Base-by-base conservation (phyloP, 2,113 vertebrate genomes). In the Scolopax mira region DNA sequence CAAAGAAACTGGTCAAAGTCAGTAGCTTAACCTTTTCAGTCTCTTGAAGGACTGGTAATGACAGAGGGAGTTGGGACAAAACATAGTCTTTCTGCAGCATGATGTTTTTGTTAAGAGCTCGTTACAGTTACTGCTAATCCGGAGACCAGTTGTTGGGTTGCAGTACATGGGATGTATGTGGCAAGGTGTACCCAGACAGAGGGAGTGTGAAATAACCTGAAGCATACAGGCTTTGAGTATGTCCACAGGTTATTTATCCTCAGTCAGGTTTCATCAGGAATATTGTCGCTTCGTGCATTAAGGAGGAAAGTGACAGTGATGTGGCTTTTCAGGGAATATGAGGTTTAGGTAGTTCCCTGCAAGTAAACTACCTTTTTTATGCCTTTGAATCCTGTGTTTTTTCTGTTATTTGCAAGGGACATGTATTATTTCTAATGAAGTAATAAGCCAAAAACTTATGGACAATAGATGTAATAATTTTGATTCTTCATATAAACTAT, bases 131-230 rank as follows among this genome's bases (percentile, higher is more conserved):
- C 18, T 37, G 19, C 66, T 58, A 37, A 16, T 49, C 23, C 64
- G 60, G n/a, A 41, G 48, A 12, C 10, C 42, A 17, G 37, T 9
- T 57, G 46, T 23, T 0, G 4, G 31, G 28, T 16, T 62, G n/a
- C 18, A 18, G 39, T 27, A 12, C 39, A 6, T 37, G 39, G 22
- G 19, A 9, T 1, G 0, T 37, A 3, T 2, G 5, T 25, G 33
- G 62, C 30, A 14, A 41, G 37, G 21, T 27, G 18, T 28, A 16
- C 25, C 55, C 13, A 6, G 39, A 13, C 42, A 61, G 31, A 64
- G 21, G 42, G 25, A 84, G 9, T 1, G 0, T 24, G 30, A 64
- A 74, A 48, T 22, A 42, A 24, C 48, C 21, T 42, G 2, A 44
- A n/a, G 54, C 28, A 3, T 69, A 18, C 18, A 23, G 39, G 19